Evolutionary conservation across 2,113 vertebrate species (phyloP).

Genomic region (Brienomyrus longianalis): DNA sequence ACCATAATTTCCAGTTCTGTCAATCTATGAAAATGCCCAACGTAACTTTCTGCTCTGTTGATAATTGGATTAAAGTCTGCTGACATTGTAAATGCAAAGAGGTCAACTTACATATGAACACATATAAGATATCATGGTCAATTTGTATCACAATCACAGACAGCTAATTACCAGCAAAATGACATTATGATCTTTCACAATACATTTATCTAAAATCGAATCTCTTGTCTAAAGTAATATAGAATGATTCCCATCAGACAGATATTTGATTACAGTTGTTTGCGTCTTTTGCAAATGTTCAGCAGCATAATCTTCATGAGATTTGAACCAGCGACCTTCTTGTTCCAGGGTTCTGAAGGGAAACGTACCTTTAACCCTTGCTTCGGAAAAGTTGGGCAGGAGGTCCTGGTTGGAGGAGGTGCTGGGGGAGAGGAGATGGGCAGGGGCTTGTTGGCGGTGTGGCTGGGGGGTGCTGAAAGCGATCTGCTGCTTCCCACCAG

Average conservation of each 20-base stretch:
- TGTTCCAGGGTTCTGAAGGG: neutral
- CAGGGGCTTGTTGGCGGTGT: conserved; percentile 23
- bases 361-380: conserved; percentile 45
- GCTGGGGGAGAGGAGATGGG: conserved; percentile 23
- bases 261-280: neutral
- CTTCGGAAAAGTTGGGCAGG: conserved; percentile 31
- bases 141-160: neutral
- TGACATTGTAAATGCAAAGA: neutral
- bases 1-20: neutral
- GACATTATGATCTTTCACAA: neutral
- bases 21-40: neutral
- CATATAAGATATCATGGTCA: neutral
- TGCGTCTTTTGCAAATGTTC: neutral
- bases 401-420: conserved; percentile 21
- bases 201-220: neutral
- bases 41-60: neutral
- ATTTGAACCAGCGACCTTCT: neutral
- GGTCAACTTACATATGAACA: neutral
- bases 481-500: conserved; percentile 44
- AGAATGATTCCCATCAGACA: neutral
- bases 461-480: conserved; percentile 27
- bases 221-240: neutral
- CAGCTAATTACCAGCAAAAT: neutral
- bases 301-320: neutral
- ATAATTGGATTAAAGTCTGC: neutral